A percentile compares a stretch with the other conserved stretches of the same genome.
Evolutionary conservation across 64 coral and sea anemone genomes (phyloP).

Genomic region (Stylophora pistillata): DNA sequence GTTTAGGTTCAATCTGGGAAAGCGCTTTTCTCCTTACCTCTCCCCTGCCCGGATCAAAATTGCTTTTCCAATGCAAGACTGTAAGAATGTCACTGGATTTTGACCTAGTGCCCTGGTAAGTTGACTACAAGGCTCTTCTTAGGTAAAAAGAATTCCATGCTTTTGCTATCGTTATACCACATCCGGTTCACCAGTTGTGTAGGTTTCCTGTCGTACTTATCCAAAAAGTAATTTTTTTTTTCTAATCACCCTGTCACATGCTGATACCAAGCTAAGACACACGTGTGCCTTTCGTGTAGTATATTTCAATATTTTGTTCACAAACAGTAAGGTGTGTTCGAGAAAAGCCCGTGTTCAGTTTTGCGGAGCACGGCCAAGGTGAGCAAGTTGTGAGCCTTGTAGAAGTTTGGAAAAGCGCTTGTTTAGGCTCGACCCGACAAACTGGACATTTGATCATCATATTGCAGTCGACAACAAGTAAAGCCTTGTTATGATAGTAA

Average conservation of each 20-base stretch:
- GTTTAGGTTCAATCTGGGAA: too few relatives aligned
- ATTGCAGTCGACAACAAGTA: neutral
- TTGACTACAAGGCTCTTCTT: neutral
- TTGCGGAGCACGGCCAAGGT: neutral
- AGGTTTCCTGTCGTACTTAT: neutral
- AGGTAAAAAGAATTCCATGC: neutral
- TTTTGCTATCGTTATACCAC: neutral
- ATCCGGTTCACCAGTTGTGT: neutral
- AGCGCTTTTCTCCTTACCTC: too few relatives aligned
- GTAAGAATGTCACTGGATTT: too few relatives aligned
- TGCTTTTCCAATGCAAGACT: too few relatives aligned
- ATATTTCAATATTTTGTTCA: neutral
- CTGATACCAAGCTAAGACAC: neutral
- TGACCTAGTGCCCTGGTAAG: too few relatives aligned
- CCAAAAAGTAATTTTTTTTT: neutral
- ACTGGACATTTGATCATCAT: neutral
- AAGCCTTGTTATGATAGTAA: neutral
- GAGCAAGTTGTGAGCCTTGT: neutral
- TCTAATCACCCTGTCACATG: too few relatives aligned
- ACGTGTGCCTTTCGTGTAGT: neutral
- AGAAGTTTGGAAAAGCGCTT: neutral
- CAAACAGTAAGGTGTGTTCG: neutral
- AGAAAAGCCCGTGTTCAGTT: neutral
- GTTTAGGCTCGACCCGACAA: neutral
- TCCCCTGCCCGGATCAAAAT: too few relatives aligned